Evolutionary conservation across 1,140 invertebrate genomes (phyloP).

Genomic region (Camponotus vicinus): DNA sequence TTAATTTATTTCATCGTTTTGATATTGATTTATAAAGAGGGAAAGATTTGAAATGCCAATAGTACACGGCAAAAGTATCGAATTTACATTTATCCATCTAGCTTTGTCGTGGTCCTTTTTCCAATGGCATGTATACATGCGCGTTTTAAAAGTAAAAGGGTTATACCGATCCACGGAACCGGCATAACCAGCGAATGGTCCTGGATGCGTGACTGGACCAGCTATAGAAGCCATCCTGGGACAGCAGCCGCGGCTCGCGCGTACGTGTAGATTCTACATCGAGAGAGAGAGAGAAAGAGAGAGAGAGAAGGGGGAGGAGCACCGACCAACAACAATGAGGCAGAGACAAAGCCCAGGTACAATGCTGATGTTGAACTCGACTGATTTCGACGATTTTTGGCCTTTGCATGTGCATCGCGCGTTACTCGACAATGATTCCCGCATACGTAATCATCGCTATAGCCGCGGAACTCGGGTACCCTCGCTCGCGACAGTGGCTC

Average conservation of each 20-base stretch:
- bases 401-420: slow-evolving; percentile 83
- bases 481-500: slow-evolving; percentile 71
- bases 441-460: slow-evolving; percentile 85
- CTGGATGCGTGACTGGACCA: slow-evolving; percentile 45
- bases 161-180: slow-evolving; percentile 25
- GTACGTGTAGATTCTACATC: slow-evolving; percentile 71
- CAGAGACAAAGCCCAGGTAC: slow-evolving; percentile 84
- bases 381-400: slow-evolving; percentile 86
- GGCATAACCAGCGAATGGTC: slow-evolving; percentile 43
- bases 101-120: background rate
- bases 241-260: slow-evolving; percentile 30
- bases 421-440: slow-evolving; percentile 84
- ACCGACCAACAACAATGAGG: slow-evolving; percentile 84
- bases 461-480: slow-evolving; percentile 72
- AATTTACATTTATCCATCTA: background rate
- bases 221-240: slow-evolving; percentile 31
- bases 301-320: slow-evolving; percentile 54
- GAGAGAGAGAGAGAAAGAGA: slow-evolving; percentile 17
- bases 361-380: slow-evolving; percentile 86
- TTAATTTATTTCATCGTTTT: background rate
- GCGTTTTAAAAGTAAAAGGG: slow-evolving; percentile 14
- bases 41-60: background rate
- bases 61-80: background rate
- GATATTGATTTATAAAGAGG: background rate
- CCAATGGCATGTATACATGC: background rate